Evolutionary conservation across 1,140 invertebrate species (phyloP).

Genomic region (Macrobrachium nipponense): DNA sequence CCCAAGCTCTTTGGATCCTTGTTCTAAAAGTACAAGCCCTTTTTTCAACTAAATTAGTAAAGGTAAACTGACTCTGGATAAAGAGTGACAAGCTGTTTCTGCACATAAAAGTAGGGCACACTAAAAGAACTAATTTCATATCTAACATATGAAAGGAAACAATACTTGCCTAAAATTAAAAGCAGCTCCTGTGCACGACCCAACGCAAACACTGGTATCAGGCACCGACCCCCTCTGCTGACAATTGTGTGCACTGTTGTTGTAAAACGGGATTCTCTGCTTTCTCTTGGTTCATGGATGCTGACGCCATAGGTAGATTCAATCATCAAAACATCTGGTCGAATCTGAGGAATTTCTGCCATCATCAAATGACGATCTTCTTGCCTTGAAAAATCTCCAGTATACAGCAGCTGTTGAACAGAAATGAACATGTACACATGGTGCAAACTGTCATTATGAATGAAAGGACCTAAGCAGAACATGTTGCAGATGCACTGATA

Average conservation of each 20-base stretch:
- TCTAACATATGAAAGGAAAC: background rate
- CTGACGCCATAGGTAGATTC: conserved; percentile 99
- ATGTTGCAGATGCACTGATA: no score
- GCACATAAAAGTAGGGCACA: no score
- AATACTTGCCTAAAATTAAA: conserved; percentile 83
- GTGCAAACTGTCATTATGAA: no score
- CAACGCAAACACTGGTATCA: conserved; percentile 98
- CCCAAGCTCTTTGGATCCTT: no score
- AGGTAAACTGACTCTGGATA: no score
- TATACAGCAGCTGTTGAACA: conserved; percentile 85
- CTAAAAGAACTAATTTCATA: no score
- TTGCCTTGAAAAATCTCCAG: conserved; percentile 98
- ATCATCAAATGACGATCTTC: conserved; percentile 99
- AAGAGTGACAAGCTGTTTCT: no score
- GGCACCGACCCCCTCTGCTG: conserved; percentile 91
- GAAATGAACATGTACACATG: background rate
- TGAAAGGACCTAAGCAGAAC: no score
- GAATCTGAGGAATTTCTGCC: conserved; percentile 95
- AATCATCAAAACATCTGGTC: conserved; percentile 93
- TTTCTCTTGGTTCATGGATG: conserved; percentile 98
- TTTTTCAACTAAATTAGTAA: no score
- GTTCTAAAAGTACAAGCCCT: no score
- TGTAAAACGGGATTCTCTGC: conserved; percentile 95
- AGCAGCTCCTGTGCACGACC: conserved; percentile 97
- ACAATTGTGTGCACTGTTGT: conserved; percentile 96